phyloP scores from a whole-genome alignment of 1,140 invertebrate genomes.

The Drosophila repleta region DNA sequence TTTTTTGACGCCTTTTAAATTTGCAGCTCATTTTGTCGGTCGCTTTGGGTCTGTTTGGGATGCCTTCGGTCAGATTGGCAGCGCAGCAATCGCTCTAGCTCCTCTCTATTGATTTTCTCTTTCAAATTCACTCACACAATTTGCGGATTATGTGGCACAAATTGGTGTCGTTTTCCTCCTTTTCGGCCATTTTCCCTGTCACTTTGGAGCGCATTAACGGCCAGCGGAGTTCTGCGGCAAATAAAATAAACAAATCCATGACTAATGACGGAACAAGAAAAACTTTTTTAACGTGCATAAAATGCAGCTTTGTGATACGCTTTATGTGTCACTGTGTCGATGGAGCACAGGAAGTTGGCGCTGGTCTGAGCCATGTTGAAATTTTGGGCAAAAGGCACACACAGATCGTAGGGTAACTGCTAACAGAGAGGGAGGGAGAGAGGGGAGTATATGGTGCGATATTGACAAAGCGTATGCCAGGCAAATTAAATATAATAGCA shows the following conservation, averaged over 20 bases:
- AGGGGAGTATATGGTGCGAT: conserved; percentile 40
- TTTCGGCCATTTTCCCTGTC: conserved; percentile 23
- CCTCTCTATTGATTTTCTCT: conserved; percentile 25
- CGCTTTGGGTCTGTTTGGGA: neutral
- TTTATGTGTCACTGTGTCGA: conserved; percentile 38
- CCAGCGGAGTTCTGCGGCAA: conserved; percentile 48
- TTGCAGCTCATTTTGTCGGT: conserved; percentile 16
- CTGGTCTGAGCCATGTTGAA: conserved; percentile 65
- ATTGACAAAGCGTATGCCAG: conserved; percentile 78
- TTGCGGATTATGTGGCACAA: conserved; percentile 28
- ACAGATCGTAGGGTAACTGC: conserved; percentile 7
- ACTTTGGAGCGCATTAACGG: conserved; percentile 42
- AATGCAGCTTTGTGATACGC: conserved; percentile 48
- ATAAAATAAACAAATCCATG: conserved; percentile 70
- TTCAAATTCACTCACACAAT: conserved; percentile 1
- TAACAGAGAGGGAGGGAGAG: neutral
- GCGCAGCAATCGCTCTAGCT: neutral
- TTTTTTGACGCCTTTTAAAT: conserved; percentile 22
- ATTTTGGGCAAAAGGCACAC: conserved; percentile 52
- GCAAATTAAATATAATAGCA: conserved; percentile 77
- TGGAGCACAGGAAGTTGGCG: conserved; percentile 65
- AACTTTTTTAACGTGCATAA: conserved; percentile 63
- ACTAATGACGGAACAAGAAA: conserved; percentile 68
- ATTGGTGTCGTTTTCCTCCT: conserved; percentile 28
- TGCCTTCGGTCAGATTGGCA: conserved; percentile 13